Base-by-base conservation (phyloP, 2,113 vertebrate genomes). In the Muscicapa adusta region DNA sequence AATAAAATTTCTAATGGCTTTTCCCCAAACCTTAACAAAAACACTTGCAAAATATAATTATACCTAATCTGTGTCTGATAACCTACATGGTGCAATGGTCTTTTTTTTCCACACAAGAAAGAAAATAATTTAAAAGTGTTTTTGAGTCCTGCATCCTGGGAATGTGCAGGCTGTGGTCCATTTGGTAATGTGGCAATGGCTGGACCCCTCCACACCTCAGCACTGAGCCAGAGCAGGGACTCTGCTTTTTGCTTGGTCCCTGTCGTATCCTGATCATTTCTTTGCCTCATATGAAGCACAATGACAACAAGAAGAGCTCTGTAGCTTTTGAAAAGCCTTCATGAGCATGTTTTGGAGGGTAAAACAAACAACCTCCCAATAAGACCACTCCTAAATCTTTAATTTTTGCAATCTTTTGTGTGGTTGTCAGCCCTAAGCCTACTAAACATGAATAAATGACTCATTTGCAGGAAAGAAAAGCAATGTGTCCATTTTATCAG, bases 391-490 rank as follows among this genome's bases (percentile, higher is more conserved):
- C 38, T 81, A 72, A 91, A 89, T 47, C 48, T 82, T 91, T 80
- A 67, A 86, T 81, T 95, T 96, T 51, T 87, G 45, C 4, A 51
- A 92, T 29, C 26, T 94, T 83, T 93, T 83, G 25, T 62, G 31
- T 51, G 40, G 71, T 61, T 88, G 51, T 67, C 57, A 95, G 48
- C 16, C 65, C 40, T 63, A 94, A 96, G 71, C n/a, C 36, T 73
- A 71, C 23, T 91, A 91, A 89, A 89, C 31, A 36, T 47, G 48
- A 92, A 94, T 91, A 89, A 91, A 95, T 93, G 42, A 86, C 38
- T 93, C 38, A 47, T 66, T 91, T 82, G 24, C n/a, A 60, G 54
- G 67, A 61, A 89, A 58, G 36, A 94, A 93, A 85, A 88, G 48
- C 19, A 19, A 45, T 70, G 80, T 48, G 67, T 72, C 66, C 23